Conservation (phyloP, 2,113 vertebrate genomes). For the Macheiramphus alcinus region DNA sequence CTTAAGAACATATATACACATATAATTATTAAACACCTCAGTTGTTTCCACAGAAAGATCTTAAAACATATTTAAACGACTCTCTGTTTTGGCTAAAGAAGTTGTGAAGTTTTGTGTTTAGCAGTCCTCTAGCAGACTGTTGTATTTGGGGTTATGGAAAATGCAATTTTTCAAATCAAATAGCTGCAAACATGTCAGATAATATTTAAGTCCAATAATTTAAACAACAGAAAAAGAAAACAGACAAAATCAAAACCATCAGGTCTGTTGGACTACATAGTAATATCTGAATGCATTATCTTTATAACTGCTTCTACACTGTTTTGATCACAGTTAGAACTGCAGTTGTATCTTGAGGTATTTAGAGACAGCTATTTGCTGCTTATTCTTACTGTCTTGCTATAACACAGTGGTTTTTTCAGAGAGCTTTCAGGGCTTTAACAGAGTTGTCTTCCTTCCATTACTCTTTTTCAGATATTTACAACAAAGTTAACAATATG, state of each 20-base stretch:
- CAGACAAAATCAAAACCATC: neutral
- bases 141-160: neutral
- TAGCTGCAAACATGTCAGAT: neutral
- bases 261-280: neutral
- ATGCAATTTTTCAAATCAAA: neutral
- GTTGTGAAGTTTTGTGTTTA: neutral
- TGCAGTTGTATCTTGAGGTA: neutral
- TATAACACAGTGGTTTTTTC: neutral
- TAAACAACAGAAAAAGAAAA: neutral
- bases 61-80: neutral
- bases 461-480: neutral
- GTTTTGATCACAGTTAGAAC: neutral
- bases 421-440: neutral
- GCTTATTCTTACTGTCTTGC: neutral
- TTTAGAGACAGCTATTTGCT: neutral
- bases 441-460: neutral
- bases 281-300: neutral
- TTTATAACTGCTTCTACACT: neutral
- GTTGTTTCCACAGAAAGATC: neutral
- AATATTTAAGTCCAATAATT: neutral
- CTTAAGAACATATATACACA: neutral
- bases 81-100: neutral
- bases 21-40: neutral
- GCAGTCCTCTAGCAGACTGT: neutral
- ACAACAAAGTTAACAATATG: neutral